Percentiles rank a stretch among this genome's conserved stretches.
These are phyloP conservation scores for Urosaurus nigricauda DNA, from an alignment of 2,797 vertebrate species.

Conservation along the genomic window DNA sequence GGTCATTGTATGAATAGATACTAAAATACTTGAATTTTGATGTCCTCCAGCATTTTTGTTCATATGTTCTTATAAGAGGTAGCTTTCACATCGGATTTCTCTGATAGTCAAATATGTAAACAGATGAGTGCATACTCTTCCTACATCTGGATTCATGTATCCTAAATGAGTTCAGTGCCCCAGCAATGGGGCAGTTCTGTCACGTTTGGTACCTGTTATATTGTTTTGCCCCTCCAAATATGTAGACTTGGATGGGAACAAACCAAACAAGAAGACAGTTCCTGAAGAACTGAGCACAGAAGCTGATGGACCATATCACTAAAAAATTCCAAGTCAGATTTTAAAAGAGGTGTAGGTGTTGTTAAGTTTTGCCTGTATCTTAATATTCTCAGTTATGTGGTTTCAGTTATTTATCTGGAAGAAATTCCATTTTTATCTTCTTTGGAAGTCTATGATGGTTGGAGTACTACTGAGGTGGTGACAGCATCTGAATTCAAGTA, in stretches of 20 bases:
- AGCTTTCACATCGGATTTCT: not conserved
- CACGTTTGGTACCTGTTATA: not conserved
- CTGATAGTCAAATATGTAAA: not conserved
- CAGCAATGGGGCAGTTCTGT: not conserved
- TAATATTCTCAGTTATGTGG: not conserved
- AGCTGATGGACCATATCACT: not conserved
- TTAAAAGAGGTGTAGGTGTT: not conserved
- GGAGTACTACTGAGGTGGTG: constrained; percentile 14
- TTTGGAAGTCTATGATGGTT: not conserved
- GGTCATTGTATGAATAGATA: too few species aligned
- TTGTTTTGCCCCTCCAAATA: not conserved
- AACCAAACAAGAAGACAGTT: not conserved
- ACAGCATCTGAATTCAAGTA: constrained; percentile 25
- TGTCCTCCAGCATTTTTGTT: too few species aligned
- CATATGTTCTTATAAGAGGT: not conserved
- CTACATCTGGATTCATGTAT: not conserved
- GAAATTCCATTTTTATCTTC: not conserved
- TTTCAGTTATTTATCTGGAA: constrained; percentile 42
- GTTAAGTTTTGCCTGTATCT: not conserved
- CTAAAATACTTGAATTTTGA: too few species aligned
- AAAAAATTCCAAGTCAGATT: constrained; percentile 16
- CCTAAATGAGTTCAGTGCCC: not conserved
- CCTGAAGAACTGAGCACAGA: constrained; percentile 11
- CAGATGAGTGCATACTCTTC: too few species aligned
- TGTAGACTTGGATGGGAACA: not conserved